Evolutionary conservation across 2,888 invertebrate genomes (phyloP).

Genomic region (Apodemia hepburni): DNA sequence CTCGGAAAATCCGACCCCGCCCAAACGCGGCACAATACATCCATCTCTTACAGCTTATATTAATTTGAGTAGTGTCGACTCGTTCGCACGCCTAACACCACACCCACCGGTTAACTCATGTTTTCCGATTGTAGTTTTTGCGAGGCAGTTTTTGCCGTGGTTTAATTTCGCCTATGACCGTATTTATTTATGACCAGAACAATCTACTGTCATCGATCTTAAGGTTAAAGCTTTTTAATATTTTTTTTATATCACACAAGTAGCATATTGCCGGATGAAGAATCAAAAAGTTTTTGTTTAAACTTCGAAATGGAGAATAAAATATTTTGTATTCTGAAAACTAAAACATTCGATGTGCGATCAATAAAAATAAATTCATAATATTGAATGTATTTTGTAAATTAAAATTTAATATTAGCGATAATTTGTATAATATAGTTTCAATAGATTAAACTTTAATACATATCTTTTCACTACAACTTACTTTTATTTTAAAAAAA

Average conservation of each 20-base stretch:
- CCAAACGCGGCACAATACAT: slow-evolving; percentile 42
- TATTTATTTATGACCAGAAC: slow-evolving; percentile 32
- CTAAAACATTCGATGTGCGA: no score
- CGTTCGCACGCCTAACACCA: slow-evolving; percentile 47
- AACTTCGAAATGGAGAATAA: no score
- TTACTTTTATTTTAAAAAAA: no score
- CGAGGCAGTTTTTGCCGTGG: slow-evolving; percentile 60
- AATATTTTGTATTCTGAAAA: no score
- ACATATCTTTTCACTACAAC: no score
- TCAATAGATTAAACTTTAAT: no score
- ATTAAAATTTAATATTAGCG: no score
- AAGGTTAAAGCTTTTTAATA: not conserved
- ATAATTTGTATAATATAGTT: no score
- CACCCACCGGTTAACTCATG: slow-evolving; percentile 26
- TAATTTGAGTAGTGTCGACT: slow-evolving; percentile 37
- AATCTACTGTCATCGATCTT: slow-evolving; percentile 21
- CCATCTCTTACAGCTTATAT: slow-evolving; percentile 37
- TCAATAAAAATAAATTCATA: no score
- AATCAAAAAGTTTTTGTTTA: no score
- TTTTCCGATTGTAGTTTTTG: slow-evolving; percentile 61
- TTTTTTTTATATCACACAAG: not conserved
- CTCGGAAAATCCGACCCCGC: slow-evolving; percentile 57
- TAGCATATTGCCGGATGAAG: no score
- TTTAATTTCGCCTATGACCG: slow-evolving; percentile 46
- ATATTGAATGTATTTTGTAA: no score